Conservation (phyloP, 35 echinoderm and acorn worm species). For the Ophiothrix spiculata region DNA sequence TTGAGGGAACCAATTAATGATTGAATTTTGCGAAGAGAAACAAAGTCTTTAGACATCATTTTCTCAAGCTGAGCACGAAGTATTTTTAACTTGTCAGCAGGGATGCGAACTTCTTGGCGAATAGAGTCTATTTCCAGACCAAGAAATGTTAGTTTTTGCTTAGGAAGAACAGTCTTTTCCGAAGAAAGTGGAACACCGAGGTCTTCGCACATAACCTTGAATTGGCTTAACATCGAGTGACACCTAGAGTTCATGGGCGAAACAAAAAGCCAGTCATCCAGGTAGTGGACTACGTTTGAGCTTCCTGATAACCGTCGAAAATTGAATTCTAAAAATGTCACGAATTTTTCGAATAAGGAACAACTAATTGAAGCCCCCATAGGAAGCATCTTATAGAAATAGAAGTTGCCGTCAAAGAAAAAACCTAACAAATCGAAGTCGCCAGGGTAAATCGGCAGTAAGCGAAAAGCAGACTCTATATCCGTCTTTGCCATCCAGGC, state of each 20-base stretch:
- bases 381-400: background rate
- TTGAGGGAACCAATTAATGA: slow-evolving; percentile 7
- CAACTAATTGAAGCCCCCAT: background rate
- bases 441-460: background rate
- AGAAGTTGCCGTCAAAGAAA: background rate
- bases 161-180: background rate
- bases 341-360: background rate
- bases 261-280: background rate
- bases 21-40: background rate
- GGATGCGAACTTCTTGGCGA: no score
- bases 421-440: background rate
- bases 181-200: background rate
- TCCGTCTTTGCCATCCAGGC: background rate
- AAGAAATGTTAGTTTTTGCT: background rate
- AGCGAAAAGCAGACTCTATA: background rate
- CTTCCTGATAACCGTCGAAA: background rate
- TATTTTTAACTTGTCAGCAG: no score
- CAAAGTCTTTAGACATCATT: no score
- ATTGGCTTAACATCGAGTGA: background rate
- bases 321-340: background rate
- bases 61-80: no score
- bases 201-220: background rate
- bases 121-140: background rate
- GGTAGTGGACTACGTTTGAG: background rate
- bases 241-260: background rate